phyloP scores from a whole-genome alignment of 2,888 invertebrate genomes.

The Parnassius smintheus region DNA sequence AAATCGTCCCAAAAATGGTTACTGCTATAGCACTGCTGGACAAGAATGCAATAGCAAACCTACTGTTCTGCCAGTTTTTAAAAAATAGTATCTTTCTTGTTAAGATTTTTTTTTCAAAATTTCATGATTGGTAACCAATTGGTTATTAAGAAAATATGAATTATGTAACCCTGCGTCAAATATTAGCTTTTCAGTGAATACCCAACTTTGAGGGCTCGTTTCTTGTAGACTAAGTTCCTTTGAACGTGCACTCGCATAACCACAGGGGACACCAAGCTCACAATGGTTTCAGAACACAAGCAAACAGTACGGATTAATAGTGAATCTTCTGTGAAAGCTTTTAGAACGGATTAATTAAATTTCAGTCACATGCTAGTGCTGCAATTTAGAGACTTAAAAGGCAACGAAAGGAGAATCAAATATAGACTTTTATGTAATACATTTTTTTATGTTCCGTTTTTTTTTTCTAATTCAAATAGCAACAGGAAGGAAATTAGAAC shows the following conservation, averaged over 20 bases:
- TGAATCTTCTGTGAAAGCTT: conserved; percentile 17
- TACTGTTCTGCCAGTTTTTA: too few species aligned
- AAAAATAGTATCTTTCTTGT: too few species aligned
- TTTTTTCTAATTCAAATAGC: too few species aligned
- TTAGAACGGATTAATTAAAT: conserved; percentile 20
- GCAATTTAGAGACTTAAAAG: neutral
- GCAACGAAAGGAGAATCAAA: neutral
- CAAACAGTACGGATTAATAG: conserved; percentile 19
- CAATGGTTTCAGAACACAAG: conserved; percentile 12
- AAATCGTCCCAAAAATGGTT: too few species aligned
- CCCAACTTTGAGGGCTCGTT: conserved; percentile 20
- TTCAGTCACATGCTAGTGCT: conserved; percentile 7
- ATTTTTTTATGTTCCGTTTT: too few species aligned
- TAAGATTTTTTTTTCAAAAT: too few species aligned
- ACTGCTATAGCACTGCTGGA: too few species aligned
- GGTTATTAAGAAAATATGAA: too few species aligned
- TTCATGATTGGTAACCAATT: too few species aligned
- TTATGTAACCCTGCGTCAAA: neutral
- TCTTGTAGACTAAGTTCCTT: conserved; percentile 21
- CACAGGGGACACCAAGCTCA: conserved; percentile 4
- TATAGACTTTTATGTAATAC: too few species aligned
- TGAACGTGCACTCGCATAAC: conserved; percentile 19
- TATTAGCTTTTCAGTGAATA: neutral
- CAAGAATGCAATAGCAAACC: too few species aligned
- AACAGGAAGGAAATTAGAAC: too few species aligned